Base-by-base conservation (phyloP, 2,797 vertebrate genomes). In the Capromys pilorides region DNA sequence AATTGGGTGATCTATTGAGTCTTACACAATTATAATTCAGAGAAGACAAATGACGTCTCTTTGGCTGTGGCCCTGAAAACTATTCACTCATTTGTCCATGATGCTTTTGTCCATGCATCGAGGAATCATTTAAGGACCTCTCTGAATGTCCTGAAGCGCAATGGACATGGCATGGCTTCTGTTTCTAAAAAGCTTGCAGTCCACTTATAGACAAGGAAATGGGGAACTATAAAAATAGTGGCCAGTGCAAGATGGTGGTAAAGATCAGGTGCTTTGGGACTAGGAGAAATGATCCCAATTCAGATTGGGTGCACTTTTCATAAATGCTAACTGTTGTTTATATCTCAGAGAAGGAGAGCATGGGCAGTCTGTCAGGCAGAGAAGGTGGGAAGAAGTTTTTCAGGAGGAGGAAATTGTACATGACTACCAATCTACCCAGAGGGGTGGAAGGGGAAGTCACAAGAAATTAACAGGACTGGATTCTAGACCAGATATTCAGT, bases 21-120 rank as follows among this genome's bases (percentile, higher is more conserved):
- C 64, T 83, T 91, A 18, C 0, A 11, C 24, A 93, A 51, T 90
- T 85, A 77, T 54, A 77, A 79, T 82, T 66, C 59, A 49, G 75
- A 87, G 64, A 62, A 88, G 85, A 87, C 64, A 85, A n/a, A 88
- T 78, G 13, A 19, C 24, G 22, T 94, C 57, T 4, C 36, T 91
- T 89, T 93, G 73, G 86, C 33, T 84, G 45, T 31, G 71, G 16
- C 77, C 80, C 78, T 88, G 41, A 39, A 93, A 80, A 73, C 61
- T 33, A 4, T 24, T 92, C 3, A 3, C 28, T 31, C 5, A 75
- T 78, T 36, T 79, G 8, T 61, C 26, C 62, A 13, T n/a, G 21
- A 45, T 61, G 6, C 64, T 86, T 77, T 64, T 67, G 49, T 77
- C 24, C 13, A 28, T 28, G 39, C 9, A 57, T 36, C 4, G 31